A percentile compares a stretch with the other conserved stretches of the same genome.
Conservation (phyloP, 2,888 invertebrate genomes). For the Nomada goodeniana region DNA sequence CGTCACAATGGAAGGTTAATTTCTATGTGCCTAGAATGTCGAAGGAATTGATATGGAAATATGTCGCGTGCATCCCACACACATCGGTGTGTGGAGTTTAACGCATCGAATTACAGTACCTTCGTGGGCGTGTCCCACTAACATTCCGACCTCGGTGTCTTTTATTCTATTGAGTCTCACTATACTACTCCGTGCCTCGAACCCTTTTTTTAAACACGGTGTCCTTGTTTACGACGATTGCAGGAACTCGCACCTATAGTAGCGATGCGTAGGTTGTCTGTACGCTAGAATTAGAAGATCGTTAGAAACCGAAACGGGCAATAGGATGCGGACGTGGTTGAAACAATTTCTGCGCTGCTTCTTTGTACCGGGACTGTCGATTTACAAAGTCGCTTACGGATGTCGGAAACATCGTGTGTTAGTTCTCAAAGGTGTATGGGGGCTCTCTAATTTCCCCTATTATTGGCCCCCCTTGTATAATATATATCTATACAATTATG, state of each 20-base stretch:
- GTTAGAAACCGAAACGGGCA: slow-evolving; percentile 3
- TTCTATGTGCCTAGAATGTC: slow-evolving; percentile 13
- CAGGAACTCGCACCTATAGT: slow-evolving; percentile 64
- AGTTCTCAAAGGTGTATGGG: too few species aligned
- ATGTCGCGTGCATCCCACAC: slow-evolving; percentile 42
- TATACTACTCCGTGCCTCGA: slow-evolving; percentile 12
- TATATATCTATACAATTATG: too few species aligned
- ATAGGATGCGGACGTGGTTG: background rate
- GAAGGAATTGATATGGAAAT: slow-evolving; percentile 33
- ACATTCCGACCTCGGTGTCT: slow-evolving; percentile 69
- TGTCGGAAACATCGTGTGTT: too few species aligned
- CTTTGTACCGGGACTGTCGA: background rate
- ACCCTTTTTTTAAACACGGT: slow-evolving; percentile 56
- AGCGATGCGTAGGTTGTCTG: slow-evolving; percentile 9
- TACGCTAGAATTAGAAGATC: slow-evolving; percentile 11
- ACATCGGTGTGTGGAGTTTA: slow-evolving; percentile 26
- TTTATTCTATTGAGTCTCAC: slow-evolving; percentile 60
- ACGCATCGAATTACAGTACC: slow-evolving; percentile 73
- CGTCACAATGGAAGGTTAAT: slow-evolving; percentile 16
- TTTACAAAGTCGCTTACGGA: too few species aligned
- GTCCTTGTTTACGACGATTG: slow-evolving; percentile 60
- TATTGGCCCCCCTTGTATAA: too few species aligned
- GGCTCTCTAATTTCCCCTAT: too few species aligned
- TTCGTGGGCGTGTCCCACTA: slow-evolving; percentile 70
- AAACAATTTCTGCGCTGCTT: slow-evolving; percentile 3